Conservation (phyloP, 2,888 invertebrate species). For the Drosophila vallismaia region DNA sequence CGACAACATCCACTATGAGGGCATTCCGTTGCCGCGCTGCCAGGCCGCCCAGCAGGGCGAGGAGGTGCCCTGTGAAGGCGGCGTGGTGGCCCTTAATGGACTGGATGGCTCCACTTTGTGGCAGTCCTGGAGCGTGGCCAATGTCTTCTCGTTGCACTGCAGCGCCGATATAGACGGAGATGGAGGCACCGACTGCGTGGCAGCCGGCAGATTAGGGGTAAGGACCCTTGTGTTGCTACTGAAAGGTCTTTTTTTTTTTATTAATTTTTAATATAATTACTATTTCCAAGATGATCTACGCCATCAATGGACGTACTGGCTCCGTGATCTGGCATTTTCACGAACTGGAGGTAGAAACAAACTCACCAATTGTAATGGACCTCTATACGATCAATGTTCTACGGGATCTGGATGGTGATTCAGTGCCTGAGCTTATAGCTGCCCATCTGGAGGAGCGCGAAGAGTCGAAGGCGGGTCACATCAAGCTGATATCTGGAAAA, state of each 20-base stretch:
- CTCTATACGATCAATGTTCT: conserved; percentile 89
- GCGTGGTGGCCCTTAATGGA: conserved; percentile 91
- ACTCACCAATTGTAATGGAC: conserved; percentile 85
- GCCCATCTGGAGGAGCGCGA: conserved; percentile 87
- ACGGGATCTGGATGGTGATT: conserved; percentile 89
- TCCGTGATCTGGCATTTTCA: conserved; percentile 86
- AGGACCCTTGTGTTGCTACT: conserved; percentile 26
- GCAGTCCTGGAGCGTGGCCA: conserved; percentile 89
- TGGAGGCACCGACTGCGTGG: conserved; percentile 88
- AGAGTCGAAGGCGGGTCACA: conserved; percentile 86
- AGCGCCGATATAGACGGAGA: conserved; percentile 89
- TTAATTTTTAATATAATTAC: too few relatives aligned
- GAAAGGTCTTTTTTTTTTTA: too few relatives aligned
- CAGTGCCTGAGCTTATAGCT: conserved; percentile 88
- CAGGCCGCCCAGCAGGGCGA: conserved; percentile 87
- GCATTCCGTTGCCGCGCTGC: conserved; percentile 85
- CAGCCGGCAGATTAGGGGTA: conserved; percentile 90
- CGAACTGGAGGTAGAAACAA: conserved; percentile 83
- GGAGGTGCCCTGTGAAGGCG: conserved; percentile 89
- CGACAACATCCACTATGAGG: conserved; percentile 85
- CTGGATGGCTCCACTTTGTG: conserved; percentile 88
- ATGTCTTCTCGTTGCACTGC: conserved; percentile 90
- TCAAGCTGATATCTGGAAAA: conserved; percentile 89
- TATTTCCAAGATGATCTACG: conserved; percentile 85
- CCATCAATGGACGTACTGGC: conserved; percentile 88